phyloP scores from a whole-genome alignment of 2,113 vertebrate species.

The Galemys pyrenaicus region DNA sequence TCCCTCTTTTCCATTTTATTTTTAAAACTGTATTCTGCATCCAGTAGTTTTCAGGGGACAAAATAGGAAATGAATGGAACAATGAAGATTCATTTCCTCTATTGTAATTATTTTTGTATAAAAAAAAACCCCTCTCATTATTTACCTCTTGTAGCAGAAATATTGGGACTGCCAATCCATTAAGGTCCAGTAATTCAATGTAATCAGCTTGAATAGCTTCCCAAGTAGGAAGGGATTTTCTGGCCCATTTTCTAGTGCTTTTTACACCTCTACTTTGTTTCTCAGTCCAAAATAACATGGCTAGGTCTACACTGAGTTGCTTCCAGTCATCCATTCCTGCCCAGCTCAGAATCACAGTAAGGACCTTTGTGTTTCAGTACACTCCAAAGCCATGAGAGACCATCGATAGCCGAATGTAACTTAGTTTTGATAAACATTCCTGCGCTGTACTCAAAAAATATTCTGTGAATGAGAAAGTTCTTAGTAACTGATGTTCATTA shows the following conservation, averaged over 20 bases:
- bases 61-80: neutral
- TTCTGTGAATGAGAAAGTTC: too few species aligned
- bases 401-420: too few species aligned
- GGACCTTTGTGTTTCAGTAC: too few species aligned
- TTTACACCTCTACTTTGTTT: neutral
- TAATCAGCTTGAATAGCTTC: neutral
- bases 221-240: neutral
- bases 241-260: neutral
- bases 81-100: neutral
- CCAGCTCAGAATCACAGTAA: too few species aligned
- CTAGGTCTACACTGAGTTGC: too few species aligned
- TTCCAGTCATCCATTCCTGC: too few species aligned
- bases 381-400: too few species aligned
- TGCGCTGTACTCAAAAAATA: too few species aligned
- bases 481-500: too few species aligned
- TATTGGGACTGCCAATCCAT: neutral
- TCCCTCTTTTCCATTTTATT: neutral
- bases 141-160: neutral
- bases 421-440: too few species aligned
- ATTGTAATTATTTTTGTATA: neutral
- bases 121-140: neutral
- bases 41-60: neutral
- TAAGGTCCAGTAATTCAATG: neutral
- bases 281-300: neutral
- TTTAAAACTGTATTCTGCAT: neutral